Evolutionary conservation across 2,888 invertebrate species (phyloP).

Genomic region (Thera britannica): DNA sequence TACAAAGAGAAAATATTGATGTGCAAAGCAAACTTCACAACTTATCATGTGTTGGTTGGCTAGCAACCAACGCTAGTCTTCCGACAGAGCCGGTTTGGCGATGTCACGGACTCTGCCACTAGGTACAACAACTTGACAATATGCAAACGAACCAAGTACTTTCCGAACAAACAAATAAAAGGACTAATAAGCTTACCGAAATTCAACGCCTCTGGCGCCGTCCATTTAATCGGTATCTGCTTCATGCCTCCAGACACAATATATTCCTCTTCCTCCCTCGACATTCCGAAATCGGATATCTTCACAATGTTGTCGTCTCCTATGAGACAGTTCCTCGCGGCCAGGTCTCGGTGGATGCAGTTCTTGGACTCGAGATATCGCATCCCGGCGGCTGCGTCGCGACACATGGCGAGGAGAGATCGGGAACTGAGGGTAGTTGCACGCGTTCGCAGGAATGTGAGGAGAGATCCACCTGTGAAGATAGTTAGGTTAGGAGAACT

Average conservation of each 20-base stretch:
- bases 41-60: too few species aligned
- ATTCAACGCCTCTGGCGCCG: constrained; percentile 97
- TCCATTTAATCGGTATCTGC: constrained; percentile 99
- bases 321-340: constrained; percentile 96
- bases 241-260: constrained; percentile 99
- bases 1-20: too few species aligned
- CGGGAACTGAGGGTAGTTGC: constrained; percentile 86
- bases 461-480: constrained; percentile 91
- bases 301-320: constrained; percentile 95
- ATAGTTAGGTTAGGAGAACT: neutral
- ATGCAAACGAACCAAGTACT: too few species aligned
- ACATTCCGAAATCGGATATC: constrained; percentile 99
- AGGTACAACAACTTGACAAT: too few species aligned
- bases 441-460: constrained; percentile 94
- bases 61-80: too few species aligned
- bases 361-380: constrained; percentile 97
- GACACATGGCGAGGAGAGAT: constrained; percentile 94
- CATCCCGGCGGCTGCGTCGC: constrained; percentile 97
- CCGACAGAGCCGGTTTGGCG: too few species aligned
- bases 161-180: too few species aligned
- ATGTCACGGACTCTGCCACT: too few species aligned
- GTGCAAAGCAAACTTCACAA: too few species aligned
- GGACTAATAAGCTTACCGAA: constrained; percentile 86
- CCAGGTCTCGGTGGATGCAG: constrained; percentile 98
- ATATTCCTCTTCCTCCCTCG: constrained; percentile 97